Percentiles rank a stretch among this genome's conserved stretches.
Evolutionary conservation across 1,140 invertebrate genomes (phyloP).

Genomic region (Bombyx mandarina): DNA sequence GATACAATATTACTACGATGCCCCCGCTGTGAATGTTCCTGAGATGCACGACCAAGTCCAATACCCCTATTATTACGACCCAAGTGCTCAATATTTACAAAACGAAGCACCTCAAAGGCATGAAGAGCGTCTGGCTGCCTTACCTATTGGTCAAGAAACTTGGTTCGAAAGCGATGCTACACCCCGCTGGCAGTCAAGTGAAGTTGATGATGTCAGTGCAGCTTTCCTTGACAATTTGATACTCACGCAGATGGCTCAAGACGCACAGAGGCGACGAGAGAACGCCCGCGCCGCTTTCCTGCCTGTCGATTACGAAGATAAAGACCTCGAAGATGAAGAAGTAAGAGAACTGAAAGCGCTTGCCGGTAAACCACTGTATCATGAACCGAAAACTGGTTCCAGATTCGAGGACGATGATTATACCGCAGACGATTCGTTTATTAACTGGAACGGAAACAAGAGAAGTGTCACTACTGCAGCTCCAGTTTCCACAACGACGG

Average conservation of each 20-base stretch:
- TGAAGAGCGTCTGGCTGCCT: conserved; percentile 65
- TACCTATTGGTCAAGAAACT: conserved; percentile 75
- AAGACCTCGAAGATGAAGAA: conserved; percentile 72
- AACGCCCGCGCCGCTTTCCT: conserved; percentile 47
- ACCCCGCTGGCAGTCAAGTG: conserved; percentile 51
- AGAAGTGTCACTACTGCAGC: conserved; percentile 33
- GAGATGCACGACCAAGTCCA: conserved; percentile 56
- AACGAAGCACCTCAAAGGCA: conserved; percentile 70
- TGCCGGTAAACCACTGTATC: conserved; percentile 65
- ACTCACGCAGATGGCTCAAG: conserved; percentile 74
- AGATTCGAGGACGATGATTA: conserved; percentile 59
- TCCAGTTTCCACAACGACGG: not conserved
- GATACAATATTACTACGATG: conserved; percentile 56
- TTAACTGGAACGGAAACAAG: conserved; percentile 70
- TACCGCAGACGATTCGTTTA: conserved; percentile 56
- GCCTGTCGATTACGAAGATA: conserved; percentile 63
- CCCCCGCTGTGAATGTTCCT: conserved; percentile 40
- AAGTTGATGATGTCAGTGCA: conserved; percentile 73
- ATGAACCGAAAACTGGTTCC: conserved; percentile 59
- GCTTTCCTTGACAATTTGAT: conserved; percentile 76
- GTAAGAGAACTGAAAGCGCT: conserved; percentile 74
- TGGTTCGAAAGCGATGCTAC: conserved; percentile 71
- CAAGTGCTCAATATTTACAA: conserved; percentile 69
- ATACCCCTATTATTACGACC: conserved; percentile 71
- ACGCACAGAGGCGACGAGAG: conserved; percentile 62